A percentile compares a stretch with the other conserved stretches of the same genome.
These are phyloP conservation scores for Acipenser transmontanus DNA, from an alignment of 2,797 vertebrate genomes.

Conservation along the genomic window DNA sequence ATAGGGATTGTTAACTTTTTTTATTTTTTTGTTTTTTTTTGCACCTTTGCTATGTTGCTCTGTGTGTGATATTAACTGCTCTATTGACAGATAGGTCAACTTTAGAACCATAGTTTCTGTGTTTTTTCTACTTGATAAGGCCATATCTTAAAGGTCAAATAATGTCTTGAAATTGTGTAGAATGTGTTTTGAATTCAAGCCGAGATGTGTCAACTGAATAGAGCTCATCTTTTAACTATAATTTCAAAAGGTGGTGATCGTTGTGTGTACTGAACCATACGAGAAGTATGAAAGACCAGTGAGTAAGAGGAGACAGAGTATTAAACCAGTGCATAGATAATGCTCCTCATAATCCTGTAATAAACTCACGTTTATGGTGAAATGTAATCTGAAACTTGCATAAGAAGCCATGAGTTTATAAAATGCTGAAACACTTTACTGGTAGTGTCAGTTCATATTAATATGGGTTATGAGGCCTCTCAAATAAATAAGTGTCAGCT, in stretches of 20 bases:
- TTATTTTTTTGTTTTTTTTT: not conserved
- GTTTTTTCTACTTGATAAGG: conserved; percentile 8
- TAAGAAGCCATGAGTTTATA: too few relatives aligned
- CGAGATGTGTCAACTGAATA: not conserved
- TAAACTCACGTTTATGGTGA: too few relatives aligned
- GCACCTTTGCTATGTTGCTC: not conserved
- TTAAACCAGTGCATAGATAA: too few relatives aligned
- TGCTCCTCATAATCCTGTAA: too few relatives aligned
- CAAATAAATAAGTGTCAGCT: too few relatives aligned
- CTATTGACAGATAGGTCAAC: not conserved
- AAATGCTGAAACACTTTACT: too few relatives aligned
- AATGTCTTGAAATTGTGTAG: not conserved
- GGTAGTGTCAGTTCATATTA: too few relatives aligned
- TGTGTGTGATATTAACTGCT: not conserved
- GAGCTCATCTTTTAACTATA: not conserved
- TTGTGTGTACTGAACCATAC: not conserved
- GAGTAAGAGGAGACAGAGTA: too few relatives aligned
- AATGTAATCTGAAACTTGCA: too few relatives aligned
- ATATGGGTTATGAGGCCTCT: too few relatives aligned
- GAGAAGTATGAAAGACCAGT: too few relatives aligned
- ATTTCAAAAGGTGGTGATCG: not conserved
- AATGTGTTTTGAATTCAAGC: not conserved
- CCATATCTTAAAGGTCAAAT: conserved; percentile 3
- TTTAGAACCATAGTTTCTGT: not conserved
- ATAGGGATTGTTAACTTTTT: too few relatives aligned